Base-by-base conservation (phyloP, 1,140 invertebrate species). In the Heliconius hermathena region DNA sequence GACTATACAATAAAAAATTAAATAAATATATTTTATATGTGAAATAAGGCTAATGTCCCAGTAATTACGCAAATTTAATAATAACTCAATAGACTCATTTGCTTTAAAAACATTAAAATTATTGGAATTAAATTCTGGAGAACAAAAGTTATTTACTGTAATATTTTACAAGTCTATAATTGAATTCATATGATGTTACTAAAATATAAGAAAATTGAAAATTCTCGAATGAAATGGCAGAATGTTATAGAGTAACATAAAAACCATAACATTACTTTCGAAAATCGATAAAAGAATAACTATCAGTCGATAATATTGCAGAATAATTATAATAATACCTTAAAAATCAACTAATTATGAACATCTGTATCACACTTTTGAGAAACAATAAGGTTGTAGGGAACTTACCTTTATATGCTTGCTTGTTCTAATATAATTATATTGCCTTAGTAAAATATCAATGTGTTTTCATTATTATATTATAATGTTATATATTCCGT, bases 321-420 rank as follows among this genome's bases (percentile, higher is more conserved):
- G 13, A 18, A 26, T 52, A 73, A 73, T 73, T 49, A 73, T 52
- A 26, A 49, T 22, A 52, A 22, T 26, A 29, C n/a, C 29, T 72
- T 20, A 72, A 72, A 38, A 41, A 38, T 36, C 33, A 72, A 41
- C 36, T 60, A 78, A 46, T 73, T 41, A 73, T 74, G 71, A 54
- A 75, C 71, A 74, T 46, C 49, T 57, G 77, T 73, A 81, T 77
- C 76, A 77, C 76, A 77, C 46, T 16, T 52, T 72, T 73, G 36
- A 38, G 54, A 81, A 81, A 77, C 52, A 78, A 78, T 73, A 76
- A 73, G 52, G 74, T 71, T 73, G 76, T 54, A 57, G 74, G 38
- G 46, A 74, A 73, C 73, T 75, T 71, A 75, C 70, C 41, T 75
- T 26, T 75, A 66, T 46, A 66, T 46, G 54, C 78, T 70, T 46